Base-by-base conservation (phyloP, 2,888 invertebrate species). In the Cetonia aurata region DNA sequence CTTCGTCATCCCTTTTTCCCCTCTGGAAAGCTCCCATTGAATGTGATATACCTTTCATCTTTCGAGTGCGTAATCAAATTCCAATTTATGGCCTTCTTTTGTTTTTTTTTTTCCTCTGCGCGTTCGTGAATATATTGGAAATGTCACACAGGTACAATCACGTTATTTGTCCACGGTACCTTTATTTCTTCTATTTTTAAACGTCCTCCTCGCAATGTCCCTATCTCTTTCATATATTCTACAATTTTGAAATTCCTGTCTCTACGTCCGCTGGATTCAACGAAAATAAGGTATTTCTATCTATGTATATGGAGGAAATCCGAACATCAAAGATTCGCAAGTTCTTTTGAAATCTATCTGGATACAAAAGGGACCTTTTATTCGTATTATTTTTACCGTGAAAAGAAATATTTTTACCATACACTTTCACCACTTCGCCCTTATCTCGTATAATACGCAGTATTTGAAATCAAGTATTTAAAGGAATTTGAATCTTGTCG, bases 41-140 rank as follows among this genome's bases (percentile, higher is more conserved):
- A 48, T 37, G 48, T 50, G 37, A 17, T 31, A 15, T 37, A 31
- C 62, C 62, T 62, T 62, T 62, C 62, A 62, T 62, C 62, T 62
- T 62, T 62, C 50, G 48, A 62, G 62, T 62, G 62, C 62, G 62
- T 62, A 62, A 62, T 62, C 62, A 62, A 50, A 62, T 62, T 62
- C 44, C 41, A 57, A 57, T 57, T 57, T 42, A 57, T 57, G 55
- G 55, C 12, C 31, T 37, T 10, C 37, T 9, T 37, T 6, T 37
- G 8, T 9, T 37, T 37, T 37, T 37, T 37, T 37, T 37, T 9
- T 37, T 37, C 37, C 37, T 52, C 19, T 55, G 10, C 55, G 31
- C 55, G 41, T 8, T 15, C 12, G 42, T 17, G 57, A 37, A 37
- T 37, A 37, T 62, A 48, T 46, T 60, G 31, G 31, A 62, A 62